Evolutionary conservation across 2,888 invertebrate species (phyloP), one percentile per base, ranked within the genome.

Genomic region (Hyppa rectilinea): DNA sequence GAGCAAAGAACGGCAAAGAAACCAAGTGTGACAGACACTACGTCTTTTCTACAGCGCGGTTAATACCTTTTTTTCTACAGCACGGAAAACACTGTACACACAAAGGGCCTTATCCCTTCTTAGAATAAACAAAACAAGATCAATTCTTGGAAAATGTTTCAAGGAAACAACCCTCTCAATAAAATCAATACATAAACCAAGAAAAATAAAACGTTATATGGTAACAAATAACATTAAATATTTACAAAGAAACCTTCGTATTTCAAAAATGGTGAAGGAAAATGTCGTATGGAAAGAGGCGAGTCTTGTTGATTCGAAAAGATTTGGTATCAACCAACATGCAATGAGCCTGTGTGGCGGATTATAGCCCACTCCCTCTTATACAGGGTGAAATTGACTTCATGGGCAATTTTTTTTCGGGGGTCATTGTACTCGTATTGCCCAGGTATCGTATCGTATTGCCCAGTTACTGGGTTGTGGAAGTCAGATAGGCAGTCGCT

Each of bases 171-270:
- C 45, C 20, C 31, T 43, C 43, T 29, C 52, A 60, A 63, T 63
- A 59, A 17, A 62, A 74, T 74, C 50, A 58, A 69, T 55, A 67
- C 17, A 34, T 12, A 69, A 67, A 70, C 34, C 40, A 29, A 50
- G 56, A 49, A 31, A 60, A 56, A 34, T n/a, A 56, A 65, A 53
- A 62, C 17, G 14, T 23, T 70, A 31, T 65, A 58, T 62, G 26
- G 34, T 38, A 52, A 31, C 59, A 23, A 62, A 47, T 7, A 31
- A 65, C 26, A 31, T 68, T 38, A 55, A 62, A 67, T 66, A 70
- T 80, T 70, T 65, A 52, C 40, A 49, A 65, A 59, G 34, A 45
- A 71, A 65, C 12, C 20, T 53, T 53, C 10, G 29, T 52, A 52
- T 29, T 67, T 52, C 31, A 49, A 69, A n/a, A 49, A 49, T 26